Evolutionary conservation across 2,888 invertebrate genomes (phyloP), one percentile per base, ranked within the genome.

Genomic region (Troides oblongomaculatus): DNA sequence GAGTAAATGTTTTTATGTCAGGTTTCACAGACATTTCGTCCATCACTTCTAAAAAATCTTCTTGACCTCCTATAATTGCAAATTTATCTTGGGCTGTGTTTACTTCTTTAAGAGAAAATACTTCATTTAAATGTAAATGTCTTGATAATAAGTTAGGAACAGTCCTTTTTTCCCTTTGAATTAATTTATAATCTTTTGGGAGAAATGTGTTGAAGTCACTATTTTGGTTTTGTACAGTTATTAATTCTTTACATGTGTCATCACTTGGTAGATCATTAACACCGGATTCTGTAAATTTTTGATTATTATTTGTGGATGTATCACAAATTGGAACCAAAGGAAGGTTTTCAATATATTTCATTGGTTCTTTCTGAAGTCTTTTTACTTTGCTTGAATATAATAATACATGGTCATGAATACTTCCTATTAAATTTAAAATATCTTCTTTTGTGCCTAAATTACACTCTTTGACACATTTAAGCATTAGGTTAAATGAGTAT

Each of bases 391-490:
- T 67, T 30, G 76, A 66, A 62, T 72, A 73, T 43, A 75, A 63
- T 62, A 71, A 71, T 30, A 78, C 76, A 72, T 89, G 80, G 50
- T 83, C 75, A 72, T 84, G 81, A 74, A 91, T 81, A 59, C 79
- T 74, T 67, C 67, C 73, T 62, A 95, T 82, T n/a, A 94, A 83
- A 71, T 94, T 91, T 76, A 93, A 86, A 74, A 95, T 93, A 56
- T 93, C 91, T 63, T 93, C 88, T 63, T 94, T 83, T 78, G 94
- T 93, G 0, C 97, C 97, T 72, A 98, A 90, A 65, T 95, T 94
- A 84, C 98, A 98, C 76, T 98, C 97, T 73, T 96, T 94, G 0
- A 96, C 94, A 82, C 95, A 95, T 78, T 96, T 93, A 1, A 99
- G 83, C 83, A 99, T 91, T 39, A 97, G 93, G 92, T 98, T 97